phyloP scores from a whole-genome alignment of 2,113 vertebrate genomes.

The Dolichallabes microphthalmus region DNA sequence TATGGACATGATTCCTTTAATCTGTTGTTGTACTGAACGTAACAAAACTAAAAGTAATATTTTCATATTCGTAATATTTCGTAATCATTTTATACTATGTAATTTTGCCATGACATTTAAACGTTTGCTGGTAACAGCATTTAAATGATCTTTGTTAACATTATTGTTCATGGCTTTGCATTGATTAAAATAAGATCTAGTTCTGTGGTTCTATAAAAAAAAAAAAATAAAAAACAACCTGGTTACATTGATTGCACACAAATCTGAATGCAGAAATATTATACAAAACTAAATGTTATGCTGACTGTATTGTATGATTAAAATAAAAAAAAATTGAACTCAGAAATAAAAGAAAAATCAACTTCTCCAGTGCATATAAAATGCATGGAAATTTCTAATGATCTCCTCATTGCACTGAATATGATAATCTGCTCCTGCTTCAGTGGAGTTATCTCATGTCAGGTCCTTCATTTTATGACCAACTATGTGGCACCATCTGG shows the following conservation, averaged over 20 bases:
- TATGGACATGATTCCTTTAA: background rate
- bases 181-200: background rate
- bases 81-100: background rate
- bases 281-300: background rate
- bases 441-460: background rate
- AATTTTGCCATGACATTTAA: background rate
- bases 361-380: background rate
- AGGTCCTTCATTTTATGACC: slow-evolving; percentile 1
- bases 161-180: background rate
- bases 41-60: background rate
- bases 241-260: background rate
- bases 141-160: background rate
- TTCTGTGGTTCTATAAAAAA: background rate
- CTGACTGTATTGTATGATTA: background rate
- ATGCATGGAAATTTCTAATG: background rate
- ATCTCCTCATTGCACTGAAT: background rate
- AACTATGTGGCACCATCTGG: slow-evolving; percentile 45
- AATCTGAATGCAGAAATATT: background rate
- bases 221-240: background rate
- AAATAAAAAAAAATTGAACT: too few relatives aligned
- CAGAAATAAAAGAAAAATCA: background rate
- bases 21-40: background rate
- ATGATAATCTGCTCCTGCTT: background rate
- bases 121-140: background rate
- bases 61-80: too few relatives aligned